Evolutionary conservation across 2,888 invertebrate species (phyloP).

Genomic region (Rhaphigaster nebulosa): DNA sequence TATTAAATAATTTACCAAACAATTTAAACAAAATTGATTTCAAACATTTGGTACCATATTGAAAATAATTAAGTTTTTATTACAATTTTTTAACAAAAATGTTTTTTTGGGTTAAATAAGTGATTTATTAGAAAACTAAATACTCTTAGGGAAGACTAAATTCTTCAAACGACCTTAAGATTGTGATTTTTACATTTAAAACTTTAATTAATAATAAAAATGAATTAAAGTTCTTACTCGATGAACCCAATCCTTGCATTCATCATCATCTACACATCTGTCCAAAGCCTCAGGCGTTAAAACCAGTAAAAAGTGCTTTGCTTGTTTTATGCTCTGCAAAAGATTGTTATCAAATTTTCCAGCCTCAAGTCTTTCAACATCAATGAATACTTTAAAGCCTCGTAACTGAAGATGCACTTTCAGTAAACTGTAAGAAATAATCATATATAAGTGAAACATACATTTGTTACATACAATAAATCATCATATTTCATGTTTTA

Average conservation of each 20-base stretch:
- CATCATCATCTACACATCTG: constrained; percentile 90
- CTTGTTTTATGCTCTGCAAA: constrained; percentile 95
- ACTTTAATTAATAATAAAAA: neutral
- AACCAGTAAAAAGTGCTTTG: constrained; percentile 96
- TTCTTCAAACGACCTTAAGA: constrained; percentile 53
- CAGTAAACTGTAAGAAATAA: constrained; percentile 76
- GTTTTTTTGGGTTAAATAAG: neutral
- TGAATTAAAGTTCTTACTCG: constrained; percentile 76
- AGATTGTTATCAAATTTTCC: constrained; percentile 99
- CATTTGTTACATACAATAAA: neutral
- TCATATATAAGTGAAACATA: neutral
- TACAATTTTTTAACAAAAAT: neutral
- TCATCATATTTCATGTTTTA: neutral
- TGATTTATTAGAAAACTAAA: neutral
- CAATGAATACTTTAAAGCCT: constrained; percentile 97
- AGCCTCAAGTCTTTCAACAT: constrained; percentile 96
- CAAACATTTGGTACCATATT: neutral
- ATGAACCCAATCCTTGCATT: constrained; percentile 99
- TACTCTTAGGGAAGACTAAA: neutral
- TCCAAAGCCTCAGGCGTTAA: constrained; percentile 95
- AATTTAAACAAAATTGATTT: neutral
- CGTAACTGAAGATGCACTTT: constrained; percentile 97
- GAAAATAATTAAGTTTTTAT: neutral
- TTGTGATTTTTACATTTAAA: neutral
- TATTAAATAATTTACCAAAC: no score